These are phyloP conservation scores for Limnephilus rhombicus DNA, from an alignment of 2,888 invertebrate species.

Conservation along the genomic window DNA sequence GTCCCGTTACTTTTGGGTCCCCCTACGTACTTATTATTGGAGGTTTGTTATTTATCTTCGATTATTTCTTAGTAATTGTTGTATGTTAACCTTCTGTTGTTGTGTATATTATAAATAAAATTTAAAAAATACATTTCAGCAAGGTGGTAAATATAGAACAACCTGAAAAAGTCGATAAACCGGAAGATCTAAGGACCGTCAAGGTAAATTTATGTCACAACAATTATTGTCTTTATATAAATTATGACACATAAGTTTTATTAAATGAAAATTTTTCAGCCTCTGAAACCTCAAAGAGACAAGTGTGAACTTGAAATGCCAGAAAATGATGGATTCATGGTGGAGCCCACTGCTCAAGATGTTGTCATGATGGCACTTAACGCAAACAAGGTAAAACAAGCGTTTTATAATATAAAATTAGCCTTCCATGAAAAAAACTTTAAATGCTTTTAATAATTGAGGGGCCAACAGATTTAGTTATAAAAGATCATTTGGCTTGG, in stretches of 20 bases:
- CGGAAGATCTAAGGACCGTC: neutral
- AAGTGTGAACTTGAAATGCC: slow-evolving; percentile 20
- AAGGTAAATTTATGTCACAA: slow-evolving; percentile 28
- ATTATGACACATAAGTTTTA: neutral
- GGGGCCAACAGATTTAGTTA: no score
- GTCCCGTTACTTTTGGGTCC: no score
- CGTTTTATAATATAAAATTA: neutral
- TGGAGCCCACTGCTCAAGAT: slow-evolving; percentile 77
- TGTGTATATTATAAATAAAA: no score
- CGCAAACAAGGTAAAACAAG: slow-evolving; percentile 77
- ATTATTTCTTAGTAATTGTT: no score
- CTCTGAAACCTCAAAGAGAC: slow-evolving; percentile 17
- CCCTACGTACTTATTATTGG: no score
- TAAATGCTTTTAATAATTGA: neutral
- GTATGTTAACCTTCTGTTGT: no score
- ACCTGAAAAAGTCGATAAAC: slow-evolving; percentile 51
- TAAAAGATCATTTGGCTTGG: no score
- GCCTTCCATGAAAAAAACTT: neutral
- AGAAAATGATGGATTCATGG: slow-evolving; percentile 34
- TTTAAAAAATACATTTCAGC: slow-evolving; percentile 64
- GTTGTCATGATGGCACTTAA: slow-evolving; percentile 81
- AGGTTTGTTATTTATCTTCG: no score
- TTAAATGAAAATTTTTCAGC: neutral
- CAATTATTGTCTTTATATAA: no score
- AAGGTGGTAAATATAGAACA: slow-evolving; percentile 74